Base-by-base conservation (phyloP, 1,140 invertebrate species). In the Euura saliciscinereae region DNA sequence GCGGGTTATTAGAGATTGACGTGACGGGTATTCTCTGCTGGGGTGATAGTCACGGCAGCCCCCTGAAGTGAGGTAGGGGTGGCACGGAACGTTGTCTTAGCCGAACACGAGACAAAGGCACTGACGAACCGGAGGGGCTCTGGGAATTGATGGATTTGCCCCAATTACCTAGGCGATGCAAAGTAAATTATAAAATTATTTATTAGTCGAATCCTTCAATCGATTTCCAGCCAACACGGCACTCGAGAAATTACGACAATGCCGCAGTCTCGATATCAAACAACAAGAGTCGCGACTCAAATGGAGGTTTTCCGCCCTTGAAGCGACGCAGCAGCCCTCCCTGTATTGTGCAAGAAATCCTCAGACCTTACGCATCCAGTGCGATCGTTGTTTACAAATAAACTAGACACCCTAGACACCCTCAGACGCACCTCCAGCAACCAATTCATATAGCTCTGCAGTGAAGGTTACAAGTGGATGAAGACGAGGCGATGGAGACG, bases 1-100 rank as follows among this genome's bases (percentile, higher is more conserved):
- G 43, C 28, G 66, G 13, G 66, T 67, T 67, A 67, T 67, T 67
- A 67, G 43, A 67, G 66, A 67, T 67, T 67, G 66, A 67, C 66
- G 66, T 67, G 66, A 67, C 66, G 66, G 13, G 28, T 28, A 11
- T 67, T 67, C 28, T 28, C 66, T 11, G 13, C 8, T 8, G 28
- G 13, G 28, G 28, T 42, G 66, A 67, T 59, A 67, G 43, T 67
- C 66, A 67, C 13, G 43, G 43, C 28, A 44, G 66, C 43, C 42
- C 13, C 66, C 43, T 67, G 66, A 28, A 67, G 13, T 44, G 66
- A 67, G 66, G 66, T 11, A 42, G 43, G 66, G 51, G 51, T n/a
- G 13, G 51, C 51, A 59, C 51, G 51, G 13, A 59, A 59, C 51
- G 51, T 59, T 59, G 13, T 67, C 66, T 44, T 67, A 67, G 66